Conservation (phyloP, 2,888 invertebrate genomes). For the Temnothorax rugatulus region DNA sequence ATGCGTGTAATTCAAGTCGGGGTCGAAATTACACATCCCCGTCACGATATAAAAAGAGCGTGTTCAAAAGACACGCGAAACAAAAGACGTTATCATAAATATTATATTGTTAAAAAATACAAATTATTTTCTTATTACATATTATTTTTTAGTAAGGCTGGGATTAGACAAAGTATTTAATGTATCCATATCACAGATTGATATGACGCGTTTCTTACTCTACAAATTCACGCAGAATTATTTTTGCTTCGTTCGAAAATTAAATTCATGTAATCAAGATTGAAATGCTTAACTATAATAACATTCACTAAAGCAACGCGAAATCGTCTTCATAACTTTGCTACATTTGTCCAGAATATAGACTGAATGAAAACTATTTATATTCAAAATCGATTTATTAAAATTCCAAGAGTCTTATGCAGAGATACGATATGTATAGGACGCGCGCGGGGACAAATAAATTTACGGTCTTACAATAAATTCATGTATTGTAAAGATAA, state of each 20-base stretch:
- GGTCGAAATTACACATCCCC: background rate
- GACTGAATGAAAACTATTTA: slow-evolving; percentile 5
- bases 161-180: too few species aligned
- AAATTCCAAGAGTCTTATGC: background rate
- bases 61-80: background rate
- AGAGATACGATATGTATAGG: background rate
- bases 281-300: background rate
- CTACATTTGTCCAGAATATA: background rate
- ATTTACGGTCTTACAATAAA: background rate
- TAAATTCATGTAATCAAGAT: background rate
- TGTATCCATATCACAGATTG: too few species aligned
- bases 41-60: background rate
- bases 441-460: background rate
- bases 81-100: background rate
- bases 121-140: background rate
- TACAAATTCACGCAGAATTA: too few species aligned
- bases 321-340: background rate
- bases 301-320: background rate
- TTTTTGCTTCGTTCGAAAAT: too few species aligned
- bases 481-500: background rate
- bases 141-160: background rate
- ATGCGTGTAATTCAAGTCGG: slow-evolving; percentile 6
- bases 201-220: too few species aligned
- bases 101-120: slow-evolving; percentile 3
- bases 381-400: background rate